Percentiles rank a stretch among this genome's conserved stretches.
Conservation (phyloP, 2,888 invertebrate species). For the Spilarctia lutea region DNA sequence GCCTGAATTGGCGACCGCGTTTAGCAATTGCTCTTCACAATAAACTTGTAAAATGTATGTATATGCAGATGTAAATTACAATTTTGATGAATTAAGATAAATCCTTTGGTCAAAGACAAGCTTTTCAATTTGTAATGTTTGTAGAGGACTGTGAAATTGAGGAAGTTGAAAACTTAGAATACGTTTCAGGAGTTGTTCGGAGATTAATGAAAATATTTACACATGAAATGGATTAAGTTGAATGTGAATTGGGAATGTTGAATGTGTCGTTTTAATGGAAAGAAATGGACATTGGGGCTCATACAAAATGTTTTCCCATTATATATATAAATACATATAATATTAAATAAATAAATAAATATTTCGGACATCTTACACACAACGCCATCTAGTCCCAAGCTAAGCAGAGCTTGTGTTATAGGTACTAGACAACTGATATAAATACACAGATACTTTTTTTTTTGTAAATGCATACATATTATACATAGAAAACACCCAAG, state of each 20-base stretch:
- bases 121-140: constrained; percentile 28
- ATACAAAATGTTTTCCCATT: neutral
- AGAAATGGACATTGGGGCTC: neutral
- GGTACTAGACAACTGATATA: no score
- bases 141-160: constrained; percentile 29
- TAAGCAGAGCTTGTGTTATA: no score
- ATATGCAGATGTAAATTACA: constrained; percentile 46
- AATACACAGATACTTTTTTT: no score
- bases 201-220: constrained; percentile 14
- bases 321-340: no score
- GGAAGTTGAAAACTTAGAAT: constrained; percentile 14
- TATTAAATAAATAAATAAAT: no score
- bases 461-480: no score
- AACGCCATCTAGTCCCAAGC: no score
- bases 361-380: no score
- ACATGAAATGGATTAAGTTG: constrained; percentile 5
- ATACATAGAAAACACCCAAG: no score
- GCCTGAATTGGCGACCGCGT: constrained; percentile 49
- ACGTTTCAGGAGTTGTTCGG: constrained; percentile 8
- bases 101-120: constrained; percentile 25
- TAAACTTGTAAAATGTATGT: constrained; percentile 42
- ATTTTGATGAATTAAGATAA: constrained; percentile 39
- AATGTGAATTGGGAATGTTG: neutral
- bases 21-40: constrained; percentile 38
- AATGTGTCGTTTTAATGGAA: neutral